These are phyloP conservation scores for Philopedon plagiatum DNA, from an alignment of 2,888 invertebrate species.

Conservation along the genomic window DNA sequence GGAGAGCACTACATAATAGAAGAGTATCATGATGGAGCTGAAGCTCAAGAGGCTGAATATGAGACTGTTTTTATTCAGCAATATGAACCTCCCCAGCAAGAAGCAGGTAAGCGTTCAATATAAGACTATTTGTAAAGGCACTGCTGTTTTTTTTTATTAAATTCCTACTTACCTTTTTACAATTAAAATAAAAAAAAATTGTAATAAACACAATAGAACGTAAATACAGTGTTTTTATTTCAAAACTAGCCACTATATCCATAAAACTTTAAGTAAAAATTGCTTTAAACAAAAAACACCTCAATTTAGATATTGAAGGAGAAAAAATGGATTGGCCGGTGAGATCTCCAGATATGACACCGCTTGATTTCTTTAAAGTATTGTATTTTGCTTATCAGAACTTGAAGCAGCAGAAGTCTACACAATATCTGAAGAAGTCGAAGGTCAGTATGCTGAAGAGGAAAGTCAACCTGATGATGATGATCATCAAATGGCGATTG, in stretches of 20 bases:
- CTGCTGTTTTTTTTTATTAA: no score
- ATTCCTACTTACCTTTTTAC: no score
- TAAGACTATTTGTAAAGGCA: neutral
- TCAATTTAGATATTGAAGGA: no score
- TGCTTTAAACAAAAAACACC: no score
- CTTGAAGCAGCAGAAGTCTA: slow-evolving; percentile 27
- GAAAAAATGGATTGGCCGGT: no score
- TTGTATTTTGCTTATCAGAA: neutral
- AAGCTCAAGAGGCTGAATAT: slow-evolving; percentile 28
- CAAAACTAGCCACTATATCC: no score
- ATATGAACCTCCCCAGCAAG: slow-evolving; percentile 16
- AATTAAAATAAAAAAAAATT: no score
- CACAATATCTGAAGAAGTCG: slow-evolving; percentile 44
- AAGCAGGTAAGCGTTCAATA: neutral
- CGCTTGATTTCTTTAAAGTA: no score
- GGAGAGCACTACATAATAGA: slow-evolving; percentile 56
- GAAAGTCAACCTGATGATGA: slow-evolving; percentile 11
- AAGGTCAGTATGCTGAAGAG: slow-evolving; percentile 14
- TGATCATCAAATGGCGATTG: slow-evolving; percentile 22
- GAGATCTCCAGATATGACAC: no score
- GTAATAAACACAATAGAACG: no score
- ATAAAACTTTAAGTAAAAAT: no score
- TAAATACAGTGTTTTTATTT: no score
- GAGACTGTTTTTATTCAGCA: slow-evolving; percentile 43
- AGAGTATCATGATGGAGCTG: slow-evolving; percentile 49